Evolutionary conservation across 1,140 invertebrate genomes (phyloP), one percentile per base, ranked within the genome.

Genomic region (Diorhabda sublineata): DNA sequence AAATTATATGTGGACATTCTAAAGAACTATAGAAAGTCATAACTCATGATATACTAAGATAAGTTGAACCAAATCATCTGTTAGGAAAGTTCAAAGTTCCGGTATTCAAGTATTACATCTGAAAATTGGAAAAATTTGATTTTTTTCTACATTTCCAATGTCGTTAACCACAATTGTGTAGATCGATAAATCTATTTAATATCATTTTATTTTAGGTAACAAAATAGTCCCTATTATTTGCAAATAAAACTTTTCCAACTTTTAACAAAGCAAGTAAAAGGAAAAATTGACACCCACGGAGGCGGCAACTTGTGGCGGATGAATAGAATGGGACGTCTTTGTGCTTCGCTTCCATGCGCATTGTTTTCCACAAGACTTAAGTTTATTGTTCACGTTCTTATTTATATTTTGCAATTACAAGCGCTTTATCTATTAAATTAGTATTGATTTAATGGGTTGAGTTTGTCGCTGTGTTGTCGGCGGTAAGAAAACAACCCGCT

Each of bases 371-470:
- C 47, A 52, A 52, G 47, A 42, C 11, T 7, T 60, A 72, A 68
- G 67, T 72, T 72, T 72, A 72, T 72, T 69, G 68, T 61, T 58
- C 70, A 71, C 70, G 70, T 62, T 71, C 63, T 71, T 69, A 69
- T 72, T 72, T 72, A 72, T 72, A 72, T 72, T 69, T 72, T 69
- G 64, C 71, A 72, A 72, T 72, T 72, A 69, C 71, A 72, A 42
- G 64, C 59, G 64, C 68, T 68, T 72, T 72, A 72, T 69, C 71
- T 69, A 66, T 69, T 69, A 69, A 71, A 71, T 71, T 69, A 69
- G 71, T 69, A 69, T 69, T 72, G 71, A 72, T 72, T 69, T 72
- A 72, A 69, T 72, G 68, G 71, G 65, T 72, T 72, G 69, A 69
- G 61, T 63, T 52, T 72, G 71, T 68, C 71, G 64, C 71, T 72